Evolutionary conservation across 2,888 invertebrate genomes (phyloP).

Genomic region (Rambutsinella grinnellia): DNA sequence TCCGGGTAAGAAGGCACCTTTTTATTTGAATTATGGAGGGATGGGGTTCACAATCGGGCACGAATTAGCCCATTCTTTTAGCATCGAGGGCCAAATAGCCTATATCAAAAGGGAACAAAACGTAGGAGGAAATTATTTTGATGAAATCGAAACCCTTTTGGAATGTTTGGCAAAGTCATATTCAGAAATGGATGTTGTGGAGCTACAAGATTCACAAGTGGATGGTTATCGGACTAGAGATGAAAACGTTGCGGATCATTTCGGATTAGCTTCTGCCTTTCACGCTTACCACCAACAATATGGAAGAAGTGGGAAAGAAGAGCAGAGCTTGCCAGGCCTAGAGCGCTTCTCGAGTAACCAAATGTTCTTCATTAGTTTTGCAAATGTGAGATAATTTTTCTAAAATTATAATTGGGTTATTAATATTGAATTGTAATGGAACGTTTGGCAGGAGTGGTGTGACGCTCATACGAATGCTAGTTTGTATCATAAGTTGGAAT

Average conservation of each 20-base stretch:
- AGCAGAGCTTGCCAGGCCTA: constrained; percentile 38
- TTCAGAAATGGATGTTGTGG: constrained; percentile 52
- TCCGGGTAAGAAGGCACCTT: constrained; percentile 29
- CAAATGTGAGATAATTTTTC: constrained; percentile 51
- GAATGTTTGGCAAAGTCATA: constrained; percentile 53
- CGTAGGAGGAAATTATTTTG: constrained; percentile 33
- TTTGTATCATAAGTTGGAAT: constrained; percentile 55
- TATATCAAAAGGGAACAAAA: no score
- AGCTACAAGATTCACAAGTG: constrained; percentile 52
- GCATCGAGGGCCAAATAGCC: constrained; percentile 59
- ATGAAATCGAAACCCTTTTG: constrained; percentile 44
- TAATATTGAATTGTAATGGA: constrained; percentile 1
- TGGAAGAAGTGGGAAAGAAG: constrained; percentile 8
- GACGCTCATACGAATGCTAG: constrained; percentile 51
- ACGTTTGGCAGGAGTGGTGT: constrained; percentile 57
- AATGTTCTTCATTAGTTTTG: constrained; percentile 59
- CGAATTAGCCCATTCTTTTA: constrained; percentile 53
- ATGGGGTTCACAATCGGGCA: constrained; percentile 57
- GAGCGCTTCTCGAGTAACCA: constrained; percentile 50
- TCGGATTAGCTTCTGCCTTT: constrained; percentile 51
- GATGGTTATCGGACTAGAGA: constrained; percentile 56
- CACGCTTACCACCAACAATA: constrained; percentile 55
- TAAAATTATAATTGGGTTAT: not conserved
- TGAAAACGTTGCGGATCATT: constrained; percentile 60
- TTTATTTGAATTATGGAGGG: constrained; percentile 47